Evolutionary conservation across 2,113 vertebrate species (phyloP).

Genomic region (Cathartes aura): DNA sequence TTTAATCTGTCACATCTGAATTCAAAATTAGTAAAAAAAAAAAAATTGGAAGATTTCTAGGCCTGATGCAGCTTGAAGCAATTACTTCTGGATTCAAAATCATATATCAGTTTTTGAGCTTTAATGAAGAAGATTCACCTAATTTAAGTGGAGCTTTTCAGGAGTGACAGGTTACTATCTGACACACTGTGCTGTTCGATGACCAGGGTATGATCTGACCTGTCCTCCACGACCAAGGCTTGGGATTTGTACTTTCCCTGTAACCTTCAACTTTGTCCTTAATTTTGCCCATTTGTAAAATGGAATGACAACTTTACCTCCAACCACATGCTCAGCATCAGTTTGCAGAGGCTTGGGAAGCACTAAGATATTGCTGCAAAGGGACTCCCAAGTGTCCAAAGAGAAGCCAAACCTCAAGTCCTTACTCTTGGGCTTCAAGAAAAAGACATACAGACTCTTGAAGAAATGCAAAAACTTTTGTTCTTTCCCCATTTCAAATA

Average conservation of each 20-base stretch:
- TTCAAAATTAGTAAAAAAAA: not conserved
- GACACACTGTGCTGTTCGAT: rapidly evolving
- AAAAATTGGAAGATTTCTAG: not conserved
- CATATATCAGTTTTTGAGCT: not conserved
- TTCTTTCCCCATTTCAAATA: not conserved
- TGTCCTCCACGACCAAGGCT: not conserved
- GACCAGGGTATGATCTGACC: not conserved
- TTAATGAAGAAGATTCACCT: not conserved
- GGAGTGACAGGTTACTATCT: not conserved
- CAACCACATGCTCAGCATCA: not conserved
- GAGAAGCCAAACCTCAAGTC: not conserved
- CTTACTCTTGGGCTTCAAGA: not conserved
- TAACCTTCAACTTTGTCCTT: not conserved
- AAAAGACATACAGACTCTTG: not conserved
- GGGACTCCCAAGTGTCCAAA: not conserved
- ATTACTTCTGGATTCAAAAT: not conserved
- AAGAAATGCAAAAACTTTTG: not conserved
- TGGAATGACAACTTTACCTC: not conserved
- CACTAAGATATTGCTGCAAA: not conserved
- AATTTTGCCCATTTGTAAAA: not conserved
- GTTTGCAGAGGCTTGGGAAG: not conserved
- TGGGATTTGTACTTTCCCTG: not conserved
- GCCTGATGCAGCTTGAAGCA: not conserved
- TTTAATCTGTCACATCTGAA: not conserved
- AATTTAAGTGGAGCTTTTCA: not conserved